Base-by-base conservation (phyloP, 1,140 invertebrate species). In the Temnothorax curvispinosus region DNA sequence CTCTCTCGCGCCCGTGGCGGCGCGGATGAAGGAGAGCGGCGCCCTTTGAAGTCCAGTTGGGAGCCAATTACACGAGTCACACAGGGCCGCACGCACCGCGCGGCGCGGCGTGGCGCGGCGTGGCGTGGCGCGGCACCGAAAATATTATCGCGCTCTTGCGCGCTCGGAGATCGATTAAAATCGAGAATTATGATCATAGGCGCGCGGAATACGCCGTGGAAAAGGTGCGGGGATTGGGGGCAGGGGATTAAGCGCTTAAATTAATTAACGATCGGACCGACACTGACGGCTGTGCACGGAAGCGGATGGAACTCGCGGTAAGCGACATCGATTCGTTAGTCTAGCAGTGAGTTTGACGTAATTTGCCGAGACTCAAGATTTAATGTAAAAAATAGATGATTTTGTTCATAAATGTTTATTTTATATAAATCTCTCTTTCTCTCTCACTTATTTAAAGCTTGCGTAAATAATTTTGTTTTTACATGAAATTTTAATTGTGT, bases 21-120 rank as follows among this genome's bases (percentile, higher is more conserved):
- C 93, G 92, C 91, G 94, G 95, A 95, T 95, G 94, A 95, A 95
- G 94, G 95, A 91, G 93, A 95, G 94, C 95, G 95, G 95, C 93
- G 72, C 89, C 93, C 94, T 95, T 95, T 95, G 94, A 95, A 95
- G 95, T 95, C 95, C 95, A 95, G 94, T 95, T 95, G 95, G 95
- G 94, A 95, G 95, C 95, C 95, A 95, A 95, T 95, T 95, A 95
- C 95, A 95, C 95, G 95, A 95, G 95, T 95, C 95, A 95, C 95
- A 94, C 94, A 95, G 94, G 94, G 94, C 94, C 94, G 94, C 94
- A 94, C 91, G 91, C 91, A 91, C 91, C 89, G 87, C 87, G 90
- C 91, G 88, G 88, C 88, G 85, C 76, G 87, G 87, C 87, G 90
- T 90, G 88, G 88, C 88, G 85, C 71, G 87, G 87, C 87, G 90